phyloP scores from a whole-genome alignment of 2,888 invertebrate species.

The Oxytorus armatus region DNA sequence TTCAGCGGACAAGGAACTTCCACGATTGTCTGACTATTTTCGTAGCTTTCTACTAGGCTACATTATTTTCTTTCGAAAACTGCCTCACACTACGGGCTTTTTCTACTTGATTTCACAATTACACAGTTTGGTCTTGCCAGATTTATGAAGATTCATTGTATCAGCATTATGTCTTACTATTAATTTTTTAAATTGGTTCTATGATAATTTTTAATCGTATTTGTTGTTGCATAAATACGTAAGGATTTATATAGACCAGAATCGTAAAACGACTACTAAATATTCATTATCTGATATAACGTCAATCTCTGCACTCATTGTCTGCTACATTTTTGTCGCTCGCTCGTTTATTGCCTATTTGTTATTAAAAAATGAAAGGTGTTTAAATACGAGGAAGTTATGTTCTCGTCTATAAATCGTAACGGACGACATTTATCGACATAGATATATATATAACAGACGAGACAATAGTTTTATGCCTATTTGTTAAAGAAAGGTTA shows the following conservation, averaged over 20 bases:
- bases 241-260: background rate
- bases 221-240: background rate
- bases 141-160: background rate
- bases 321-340: conserved; percentile 1
- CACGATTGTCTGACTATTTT: conserved; percentile 8
- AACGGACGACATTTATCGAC: conserved; percentile 19
- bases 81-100: background rate
- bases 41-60: background rate
- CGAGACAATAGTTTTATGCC: conserved; percentile 71
- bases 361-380: conserved; percentile 1
- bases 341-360: conserved; percentile 7
- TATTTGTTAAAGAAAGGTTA: conserved; percentile 78
- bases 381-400: conserved; percentile 20
- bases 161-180: background rate
- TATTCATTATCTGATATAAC: background rate
- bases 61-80: background rate
- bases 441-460: conserved; percentile 9
- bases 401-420: conserved; percentile 28
- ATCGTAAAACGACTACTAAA: background rate
- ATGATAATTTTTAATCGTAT: background rate
- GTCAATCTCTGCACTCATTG: background rate
- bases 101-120: conserved; percentile 4
- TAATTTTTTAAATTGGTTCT: background rate
- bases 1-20: background rate
- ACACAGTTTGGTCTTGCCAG: background rate